Conservation (phyloP, 2,113 vertebrate genomes). For the Cygnus buccinator region DNA sequence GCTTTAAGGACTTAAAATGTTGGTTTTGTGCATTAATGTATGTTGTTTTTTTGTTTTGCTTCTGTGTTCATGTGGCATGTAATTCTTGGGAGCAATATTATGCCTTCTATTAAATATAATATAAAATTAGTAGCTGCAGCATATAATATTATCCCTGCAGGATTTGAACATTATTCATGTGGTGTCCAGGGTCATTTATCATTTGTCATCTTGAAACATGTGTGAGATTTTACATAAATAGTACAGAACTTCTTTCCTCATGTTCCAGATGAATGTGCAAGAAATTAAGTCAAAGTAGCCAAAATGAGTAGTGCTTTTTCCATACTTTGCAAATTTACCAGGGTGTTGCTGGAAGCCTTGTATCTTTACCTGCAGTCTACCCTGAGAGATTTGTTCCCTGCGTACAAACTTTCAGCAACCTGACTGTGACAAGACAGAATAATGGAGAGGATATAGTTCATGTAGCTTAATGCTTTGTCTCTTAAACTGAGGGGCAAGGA, state of each 20-base stretch:
- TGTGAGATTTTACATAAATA: neutral
- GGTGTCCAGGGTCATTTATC: neutral
- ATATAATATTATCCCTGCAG: neutral
- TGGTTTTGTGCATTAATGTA: neutral
- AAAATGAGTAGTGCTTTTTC: neutral
- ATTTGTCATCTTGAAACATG: neutral
- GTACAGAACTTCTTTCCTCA: neutral
- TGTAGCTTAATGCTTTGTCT: neutral
- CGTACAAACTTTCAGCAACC: fast-evolving
- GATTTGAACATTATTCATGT: neutral
- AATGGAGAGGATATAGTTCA: fast-evolving
- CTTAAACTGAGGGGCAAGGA: neutral
- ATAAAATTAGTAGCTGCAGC: neutral
- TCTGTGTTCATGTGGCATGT: neutral
- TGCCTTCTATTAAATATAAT: neutral
- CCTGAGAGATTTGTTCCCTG: fast-evolving
- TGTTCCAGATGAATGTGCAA: neutral
- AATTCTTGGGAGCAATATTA: neutral
- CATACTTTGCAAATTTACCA: neutral
- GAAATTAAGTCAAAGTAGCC: neutral
- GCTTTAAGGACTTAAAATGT: neutral
- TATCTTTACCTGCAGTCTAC: neutral
- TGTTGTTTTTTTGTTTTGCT: neutral
- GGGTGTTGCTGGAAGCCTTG: neutral
- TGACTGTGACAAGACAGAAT: neutral